Percentiles rank a stretch among this genome's conserved stretches.
These are phyloP conservation scores for Ichneumon xanthorius DNA, from an alignment of 2,888 invertebrate species.

Conservation along the genomic window DNA sequence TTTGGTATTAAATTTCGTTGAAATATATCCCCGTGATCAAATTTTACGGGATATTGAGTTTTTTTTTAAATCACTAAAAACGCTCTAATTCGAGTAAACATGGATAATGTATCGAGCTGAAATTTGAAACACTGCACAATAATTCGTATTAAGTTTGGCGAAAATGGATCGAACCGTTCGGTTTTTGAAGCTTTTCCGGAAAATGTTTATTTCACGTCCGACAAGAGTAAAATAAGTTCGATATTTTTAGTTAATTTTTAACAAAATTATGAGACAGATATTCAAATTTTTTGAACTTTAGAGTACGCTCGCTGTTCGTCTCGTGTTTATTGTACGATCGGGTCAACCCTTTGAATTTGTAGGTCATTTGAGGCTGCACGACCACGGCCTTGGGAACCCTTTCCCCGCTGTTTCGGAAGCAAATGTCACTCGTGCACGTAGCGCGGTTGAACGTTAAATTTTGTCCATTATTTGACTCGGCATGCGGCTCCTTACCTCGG, in stretches of 20 bases:
- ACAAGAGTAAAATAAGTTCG: background rate
- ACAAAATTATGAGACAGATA: background rate
- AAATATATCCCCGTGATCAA: no score
- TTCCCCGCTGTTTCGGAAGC: slow-evolving; percentile 16
- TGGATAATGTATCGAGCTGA: no score
- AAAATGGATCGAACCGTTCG: no score
- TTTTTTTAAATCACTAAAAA: no score
- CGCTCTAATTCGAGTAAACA: no score
- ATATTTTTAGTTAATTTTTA: background rate
- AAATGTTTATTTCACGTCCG: background rate
- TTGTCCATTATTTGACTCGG: slow-evolving; percentile 42
- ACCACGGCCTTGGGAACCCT: slow-evolving; percentile 22
- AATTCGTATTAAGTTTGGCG: no score
- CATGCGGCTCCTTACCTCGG: slow-evolving; percentile 7
- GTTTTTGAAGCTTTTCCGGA: background rate
- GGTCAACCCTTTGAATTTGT: slow-evolving; percentile 76
- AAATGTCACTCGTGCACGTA: slow-evolving; percentile 51
- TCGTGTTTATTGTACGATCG: slow-evolving; percentile 25
- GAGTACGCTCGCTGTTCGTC: slow-evolving; percentile 14
- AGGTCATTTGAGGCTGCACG: slow-evolving; percentile 71
- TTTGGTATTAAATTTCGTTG: no score
- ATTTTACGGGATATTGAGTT: no score
- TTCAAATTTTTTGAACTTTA: background rate
- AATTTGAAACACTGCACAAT: no score
- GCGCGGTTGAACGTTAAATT: slow-evolving; percentile 34